Conservation (phyloP, 2,797 vertebrate genomes). For the Gymnoscopelus microlampas region DNA sequence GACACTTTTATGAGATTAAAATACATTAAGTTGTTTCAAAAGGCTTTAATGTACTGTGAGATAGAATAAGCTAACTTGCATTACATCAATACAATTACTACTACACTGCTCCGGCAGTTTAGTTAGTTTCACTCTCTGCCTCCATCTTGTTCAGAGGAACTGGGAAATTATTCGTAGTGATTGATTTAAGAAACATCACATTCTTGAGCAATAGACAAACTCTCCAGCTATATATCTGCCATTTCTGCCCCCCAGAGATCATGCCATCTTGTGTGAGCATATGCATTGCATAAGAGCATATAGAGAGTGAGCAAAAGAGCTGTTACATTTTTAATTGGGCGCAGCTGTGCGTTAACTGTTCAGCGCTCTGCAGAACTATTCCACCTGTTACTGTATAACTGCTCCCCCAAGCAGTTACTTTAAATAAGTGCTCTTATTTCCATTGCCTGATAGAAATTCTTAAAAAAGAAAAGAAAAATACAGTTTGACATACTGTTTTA, state of each 20-base stretch:
- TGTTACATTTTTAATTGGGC: conserved; percentile 55
- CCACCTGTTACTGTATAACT: background rate
- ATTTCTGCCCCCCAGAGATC: conserved; percentile 10
- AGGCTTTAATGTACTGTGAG: too few species aligned
- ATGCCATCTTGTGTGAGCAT: conserved; percentile 9
- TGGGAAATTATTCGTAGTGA: too few species aligned
- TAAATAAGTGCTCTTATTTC: conserved; percentile 2
- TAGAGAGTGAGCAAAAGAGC: conserved; percentile 7
- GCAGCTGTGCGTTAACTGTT: conserved; percentile 41
- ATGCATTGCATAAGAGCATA: conserved; percentile 1
- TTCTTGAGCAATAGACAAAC: background rate
- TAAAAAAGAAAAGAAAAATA: conserved; percentile 1
- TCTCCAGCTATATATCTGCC: conserved; percentile 3
- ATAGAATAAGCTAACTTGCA: too few species aligned
- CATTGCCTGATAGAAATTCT: background rate
- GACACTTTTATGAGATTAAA: too few species aligned
- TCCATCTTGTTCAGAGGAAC: background rate
- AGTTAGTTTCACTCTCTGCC: too few species aligned
- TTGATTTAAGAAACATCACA: too few species aligned
- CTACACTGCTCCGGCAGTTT: too few species aligned
- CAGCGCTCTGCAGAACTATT: conserved; percentile 25
- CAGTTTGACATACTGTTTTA: conserved; percentile 5
- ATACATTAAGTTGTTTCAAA: too few species aligned
- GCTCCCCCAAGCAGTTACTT: background rate
- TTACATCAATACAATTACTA: too few species aligned